Evolutionary conservation across 2,888 invertebrate species (phyloP), one percentile per base, ranked within the genome.

Genomic region (Xylota sylvarum): DNA sequence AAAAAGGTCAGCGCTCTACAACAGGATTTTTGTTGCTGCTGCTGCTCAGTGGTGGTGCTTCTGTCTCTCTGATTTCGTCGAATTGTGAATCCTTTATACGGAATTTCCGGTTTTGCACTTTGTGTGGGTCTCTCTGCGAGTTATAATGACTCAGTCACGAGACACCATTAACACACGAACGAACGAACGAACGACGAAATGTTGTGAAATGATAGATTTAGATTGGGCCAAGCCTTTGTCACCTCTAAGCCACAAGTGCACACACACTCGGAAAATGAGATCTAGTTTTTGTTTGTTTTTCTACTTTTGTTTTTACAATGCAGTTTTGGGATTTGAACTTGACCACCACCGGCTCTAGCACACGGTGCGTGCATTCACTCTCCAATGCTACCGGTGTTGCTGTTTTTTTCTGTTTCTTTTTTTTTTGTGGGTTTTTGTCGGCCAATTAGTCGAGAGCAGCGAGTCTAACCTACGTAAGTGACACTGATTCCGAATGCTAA

Each of bases 1-100:
- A 67, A 76, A 85, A 82, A 86, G 86, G 86, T 86, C 86, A 86
- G 86, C 73, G 86, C 60, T 82, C 86, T 73, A 82, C 86, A 86
- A 82, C 86, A 86, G 86, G 86, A 86, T 78, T 86, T 80, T 52
- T 70, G 19, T 52, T 27, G 46, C 32, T 43, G 14, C 55, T 60
- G 4, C 9, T 23, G 23, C 3, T n/a, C n/a, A n/a, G n/a, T 4
- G 37, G 1, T 37, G 14, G 6, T 40, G 17, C 27, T 43, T n/a
- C 50, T 65, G 19, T 48, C 4, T 10, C 32, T 73, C 27, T 55
- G 43, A 32, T 40, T 27, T 55, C 60, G 3, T 37, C 10, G 37
- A 37, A 37, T 37, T 37, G 35, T 30, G 27, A 80, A 67, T 80
- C 81, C 76, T 81, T 80, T 81, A 65, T 81, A 62, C 40, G 62